Evolutionary conservation across 2,113 vertebrate genomes (phyloP), one percentile per base, ranked within the genome.

Genomic region (Macroglossus sobrinus): DNA sequence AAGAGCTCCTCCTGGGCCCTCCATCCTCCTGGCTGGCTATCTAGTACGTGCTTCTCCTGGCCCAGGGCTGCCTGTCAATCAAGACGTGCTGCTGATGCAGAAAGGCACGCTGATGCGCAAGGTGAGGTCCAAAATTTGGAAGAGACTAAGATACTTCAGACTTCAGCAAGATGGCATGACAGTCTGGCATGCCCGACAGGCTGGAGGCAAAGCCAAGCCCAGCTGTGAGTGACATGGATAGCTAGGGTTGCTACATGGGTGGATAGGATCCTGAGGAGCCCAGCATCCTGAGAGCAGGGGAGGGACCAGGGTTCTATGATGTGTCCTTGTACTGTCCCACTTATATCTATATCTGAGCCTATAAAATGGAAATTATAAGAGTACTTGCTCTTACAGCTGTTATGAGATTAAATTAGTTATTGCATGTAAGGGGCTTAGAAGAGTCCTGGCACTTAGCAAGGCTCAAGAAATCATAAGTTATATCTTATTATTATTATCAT

Each of bases 91-190:
- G 96, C 97, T 98, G 90, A 99, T 99, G 99, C 99, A 99, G 96
- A 98, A 98, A 28, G 99, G 99, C 45, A 99, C 97, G 0, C 92
- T 99, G 97, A 98, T 99, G 98, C 99, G 99, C 87, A 99, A 99
- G 97, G 99, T 99, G 88, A 99, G 99, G 95, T 99, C 99, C 91
- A 99, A 98, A 81, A 99, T 93, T 63, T 99, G 99, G 99, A 99
- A 99, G 97, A 99, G 99, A 95, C 99, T 98, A 69, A 98, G 99
- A n/a, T 99, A 98, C 97, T 99, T 99, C 98, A 99, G 98, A 93
- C 99, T 99, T 18, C 98, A 99, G 97, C 99, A 99, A 3, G 99
- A 99, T 19, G 98, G 99, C 93, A 98, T 99, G 99, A 99, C 99
- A 0, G 98, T 99, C 96, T 99, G 99, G 99, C 99, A 99, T 97